These are phyloP conservation scores for Brachirus orientalis DNA, from an alignment of 2,113 vertebrate genomes.

Conservation along the genomic window DNA sequence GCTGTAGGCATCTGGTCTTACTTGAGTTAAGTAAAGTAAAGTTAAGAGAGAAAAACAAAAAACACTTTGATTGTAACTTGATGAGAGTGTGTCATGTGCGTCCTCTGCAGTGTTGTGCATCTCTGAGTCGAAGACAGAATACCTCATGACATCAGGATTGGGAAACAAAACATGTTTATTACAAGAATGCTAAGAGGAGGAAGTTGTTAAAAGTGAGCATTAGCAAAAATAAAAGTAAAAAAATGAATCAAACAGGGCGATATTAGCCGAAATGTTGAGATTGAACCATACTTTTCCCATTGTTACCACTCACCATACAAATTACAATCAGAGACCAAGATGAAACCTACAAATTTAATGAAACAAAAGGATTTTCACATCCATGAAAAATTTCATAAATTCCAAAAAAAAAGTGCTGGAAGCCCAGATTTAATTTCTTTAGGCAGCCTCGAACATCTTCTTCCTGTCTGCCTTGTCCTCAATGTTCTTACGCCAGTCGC, in stretches of 20 bases:
- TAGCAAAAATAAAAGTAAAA: not conserved
- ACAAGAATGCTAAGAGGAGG: constrained; percentile 45
- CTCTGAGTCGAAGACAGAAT: constrained; percentile 58
- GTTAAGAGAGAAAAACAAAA: too few species aligned
- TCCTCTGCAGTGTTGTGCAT: constrained; percentile 38
- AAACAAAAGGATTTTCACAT: constrained; percentile 48
- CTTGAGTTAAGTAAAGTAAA: too few species aligned
- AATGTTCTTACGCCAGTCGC: constrained; percentile 70
- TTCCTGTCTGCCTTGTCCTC: constrained; percentile 71
- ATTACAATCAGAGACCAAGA: constrained; percentile 45
- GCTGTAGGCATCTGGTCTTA: too few species aligned
- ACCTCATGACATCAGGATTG: constrained; percentile 25
- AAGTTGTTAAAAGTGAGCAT: constrained; percentile 44
- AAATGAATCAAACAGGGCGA: too few species aligned
- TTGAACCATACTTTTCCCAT: too few species aligned
- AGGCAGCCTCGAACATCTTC: constrained; percentile 79
- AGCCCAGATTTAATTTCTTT: constrained; percentile 36
- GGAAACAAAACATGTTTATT: constrained; percentile 50
- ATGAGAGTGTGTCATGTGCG: not conserved
- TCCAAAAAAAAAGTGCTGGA: constrained; percentile 48
- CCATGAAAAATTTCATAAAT: constrained; percentile 43
- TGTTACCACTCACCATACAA: constrained; percentile 8
- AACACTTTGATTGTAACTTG: not conserved
- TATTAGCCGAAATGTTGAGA: too few species aligned
- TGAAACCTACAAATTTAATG: constrained; percentile 60